These are phyloP conservation scores for Colius striatus DNA, from an alignment of 2,113 vertebrate species.

Conservation along the genomic window DNA sequence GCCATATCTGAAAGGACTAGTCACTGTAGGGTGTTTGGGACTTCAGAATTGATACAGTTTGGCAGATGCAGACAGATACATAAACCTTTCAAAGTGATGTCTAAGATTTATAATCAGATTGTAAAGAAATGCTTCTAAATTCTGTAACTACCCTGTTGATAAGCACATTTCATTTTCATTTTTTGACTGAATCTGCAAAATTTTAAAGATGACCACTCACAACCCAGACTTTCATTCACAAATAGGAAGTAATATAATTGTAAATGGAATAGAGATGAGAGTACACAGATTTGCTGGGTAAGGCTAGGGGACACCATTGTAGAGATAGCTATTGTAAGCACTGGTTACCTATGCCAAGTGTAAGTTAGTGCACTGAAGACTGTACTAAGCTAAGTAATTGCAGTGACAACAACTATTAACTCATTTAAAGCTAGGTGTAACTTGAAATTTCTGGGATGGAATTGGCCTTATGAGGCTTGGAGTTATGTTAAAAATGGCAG, in stretches of 20 bases:
- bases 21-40: neutral
- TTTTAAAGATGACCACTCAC: neutral
- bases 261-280: neutral
- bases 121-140: neutral
- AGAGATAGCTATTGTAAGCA: fast-evolving
- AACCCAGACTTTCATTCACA: neutral
- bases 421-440: neutral
- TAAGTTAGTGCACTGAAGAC: neutral
- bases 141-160: neutral
- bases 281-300: neutral
- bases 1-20: neutral
- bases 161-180: neutral
- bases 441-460: neutral
- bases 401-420: neutral
- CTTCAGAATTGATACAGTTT: neutral
- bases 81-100: neutral
- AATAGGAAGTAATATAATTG: neutral
- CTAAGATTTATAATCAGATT: neutral
- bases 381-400: neutral
- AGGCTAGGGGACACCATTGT: neutral
- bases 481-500: neutral
- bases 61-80: neutral
- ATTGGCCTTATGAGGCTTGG: neutral
- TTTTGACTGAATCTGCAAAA: neutral
- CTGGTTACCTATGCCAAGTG: neutral